Evolutionary conservation across 2,797 vertebrate species (phyloP), one percentile per base, ranked within the genome.

Genomic region (Lophura swinhoii): DNA sequence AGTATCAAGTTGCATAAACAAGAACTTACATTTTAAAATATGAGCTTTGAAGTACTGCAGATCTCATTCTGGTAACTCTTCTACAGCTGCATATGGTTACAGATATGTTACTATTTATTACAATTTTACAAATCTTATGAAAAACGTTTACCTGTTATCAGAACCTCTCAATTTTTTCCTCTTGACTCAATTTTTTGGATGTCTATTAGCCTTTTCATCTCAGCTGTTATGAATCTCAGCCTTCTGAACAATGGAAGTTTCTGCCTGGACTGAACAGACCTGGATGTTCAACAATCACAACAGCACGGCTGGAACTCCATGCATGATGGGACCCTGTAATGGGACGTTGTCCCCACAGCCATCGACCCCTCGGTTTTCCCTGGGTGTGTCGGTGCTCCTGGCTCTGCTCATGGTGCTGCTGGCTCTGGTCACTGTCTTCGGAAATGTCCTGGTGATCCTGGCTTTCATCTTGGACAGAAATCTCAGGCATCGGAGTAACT

Each of bases 381-480:
- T 86, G 81, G 83, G 55, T 0, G 16, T 74, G 59, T 9, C 97
- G 68, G 97, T 97, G 81, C n/a, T 98, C 60, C 88, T 99, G 92
- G 97, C 97, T 87, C 86, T 97, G 92, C 97, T 98, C 95, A 99
- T 98, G 98, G 97, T 98, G 77, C 84, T 98, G 78, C 91, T 99
- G 68, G 98, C 98, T 23, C 90, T 98, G 56, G 97, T 98, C 82
- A 99, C 98, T 90, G 96, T 98, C 96, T 84, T 98, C 53, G 98
- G 98, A 4, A 99, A 99, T 88, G 97, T 97, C 2, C 83, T 99
- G 91, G 98, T 99, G 35, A 98, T 99, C 94, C 94, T 98, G 82
- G 98, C 98, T 70, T 99, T 99, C 87, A 96, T 98, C 94, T 95
- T 98, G 97, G 99, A 99, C 97, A 98, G 98, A 96, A 98, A 98